These are phyloP conservation scores for Calcarius lapponicus DNA, from an alignment of 2,797 vertebrate genomes.

Conservation along the genomic window DNA sequence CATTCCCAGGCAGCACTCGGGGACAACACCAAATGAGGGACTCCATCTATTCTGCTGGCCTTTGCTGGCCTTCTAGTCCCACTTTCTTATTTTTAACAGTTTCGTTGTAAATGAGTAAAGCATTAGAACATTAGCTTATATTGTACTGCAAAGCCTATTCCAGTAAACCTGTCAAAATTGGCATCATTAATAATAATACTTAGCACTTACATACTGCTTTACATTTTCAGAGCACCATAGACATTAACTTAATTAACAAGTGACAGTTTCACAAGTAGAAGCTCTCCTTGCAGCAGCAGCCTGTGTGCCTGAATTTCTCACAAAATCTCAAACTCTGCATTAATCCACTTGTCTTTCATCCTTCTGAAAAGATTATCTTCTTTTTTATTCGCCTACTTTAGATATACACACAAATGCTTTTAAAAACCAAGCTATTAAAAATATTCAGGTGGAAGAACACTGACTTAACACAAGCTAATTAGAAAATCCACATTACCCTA, in stretches of 20 bases:
- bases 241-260: slow-evolving; percentile 69
- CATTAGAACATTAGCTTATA: slow-evolving; percentile 48
- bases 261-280: slow-evolving; percentile 63
- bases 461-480: slow-evolving; percentile 65
- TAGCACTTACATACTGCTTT: slow-evolving; percentile 57
- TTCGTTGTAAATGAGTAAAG: slow-evolving; percentile 31
- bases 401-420: slow-evolving; percentile 17
- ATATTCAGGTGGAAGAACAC: slow-evolving; percentile 54
- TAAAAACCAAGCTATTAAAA: slow-evolving; percentile 52
- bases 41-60: slow-evolving; percentile 5
- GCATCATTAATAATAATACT: slow-evolving; percentile 64
- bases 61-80: slow-evolving; percentile 15
- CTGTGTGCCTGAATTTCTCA: slow-evolving; percentile 3
- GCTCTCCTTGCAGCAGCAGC: slow-evolving; percentile 26
- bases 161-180: slow-evolving; percentile 61
- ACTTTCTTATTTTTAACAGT: slow-evolving; percentile 36
- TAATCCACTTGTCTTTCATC: slow-evolving; percentile 60
- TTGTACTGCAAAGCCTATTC: slow-evolving; percentile 48
- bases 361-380: slow-evolving; percentile 52
- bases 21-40: not conserved
- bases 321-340: slow-evolving; percentile 36
- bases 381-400: not conserved
- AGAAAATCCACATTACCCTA: slow-evolving; percentile 63
- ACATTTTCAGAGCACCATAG: slow-evolving; percentile 28
- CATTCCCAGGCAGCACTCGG: not conserved